Percentiles rank a stretch among this genome's conserved stretches.
phyloP scores from a whole-genome alignment of 2,888 invertebrate species.

The Brachynemurus nebulosus region DNA sequence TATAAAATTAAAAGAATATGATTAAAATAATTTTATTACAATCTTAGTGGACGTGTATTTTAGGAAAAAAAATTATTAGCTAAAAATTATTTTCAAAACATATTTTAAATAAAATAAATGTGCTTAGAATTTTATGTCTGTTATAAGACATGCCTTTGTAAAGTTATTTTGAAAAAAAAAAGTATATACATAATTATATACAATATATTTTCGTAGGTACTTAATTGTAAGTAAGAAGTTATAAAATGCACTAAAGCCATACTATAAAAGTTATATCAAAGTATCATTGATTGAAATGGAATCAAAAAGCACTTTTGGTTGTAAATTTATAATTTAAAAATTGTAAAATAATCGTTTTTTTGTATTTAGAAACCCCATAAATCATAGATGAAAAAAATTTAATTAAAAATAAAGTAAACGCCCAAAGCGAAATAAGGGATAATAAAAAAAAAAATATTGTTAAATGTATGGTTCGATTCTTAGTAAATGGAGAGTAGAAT shows the following conservation, averaged over 20 bases:
- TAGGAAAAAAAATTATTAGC: neutral
- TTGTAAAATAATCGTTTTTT: neutral
- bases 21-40: neutral
- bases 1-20: neutral
- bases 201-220: neutral
- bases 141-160: neutral
- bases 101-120: neutral
- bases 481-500: conserved; percentile 29
- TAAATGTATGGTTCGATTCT: conserved; percentile 29
- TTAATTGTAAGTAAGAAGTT: neutral
- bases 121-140: conserved; percentile 2
- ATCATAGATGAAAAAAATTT: conserved; percentile 2
- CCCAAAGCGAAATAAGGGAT: conserved; percentile 6
- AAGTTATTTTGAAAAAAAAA: neutral
- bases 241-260: neutral
- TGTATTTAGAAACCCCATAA: neutral
- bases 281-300: neutral
- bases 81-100: neutral
- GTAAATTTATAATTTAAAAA: neutral
- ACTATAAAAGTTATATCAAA: neutral
- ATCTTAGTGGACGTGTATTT: neutral
- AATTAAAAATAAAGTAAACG: conserved; percentile 3
- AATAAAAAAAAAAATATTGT: conserved; percentile 24
- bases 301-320: neutral
- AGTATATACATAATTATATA: too few relatives aligned